A percentile compares a stretch with the other conserved stretches of the same genome.
These are phyloP conservation scores for Zootoca vivipara DNA, from an alignment of 2,113 vertebrate species.

Conservation along the genomic window DNA sequence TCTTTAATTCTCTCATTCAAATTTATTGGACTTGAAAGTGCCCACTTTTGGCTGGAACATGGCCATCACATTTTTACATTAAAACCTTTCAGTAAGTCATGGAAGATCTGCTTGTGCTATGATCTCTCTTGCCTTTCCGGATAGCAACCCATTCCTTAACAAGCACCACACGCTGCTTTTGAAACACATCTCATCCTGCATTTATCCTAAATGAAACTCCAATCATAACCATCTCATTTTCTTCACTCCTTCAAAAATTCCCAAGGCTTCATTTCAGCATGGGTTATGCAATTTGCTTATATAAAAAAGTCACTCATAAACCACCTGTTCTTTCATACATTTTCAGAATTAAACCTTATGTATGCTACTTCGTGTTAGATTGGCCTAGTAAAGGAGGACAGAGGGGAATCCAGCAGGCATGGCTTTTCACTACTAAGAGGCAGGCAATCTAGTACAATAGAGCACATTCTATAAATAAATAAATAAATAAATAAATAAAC, in stretches of 20 bases:
- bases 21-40: neutral
- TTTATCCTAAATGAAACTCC: neutral
- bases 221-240: neutral
- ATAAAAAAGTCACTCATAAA: neutral
- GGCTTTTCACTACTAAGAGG: neutral
- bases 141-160: neutral
- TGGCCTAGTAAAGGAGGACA: neutral
- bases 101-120: neutral
- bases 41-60: too few species aligned
- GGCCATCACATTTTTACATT: neutral
- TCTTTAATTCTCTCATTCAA: neutral
- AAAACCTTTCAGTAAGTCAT: neutral
- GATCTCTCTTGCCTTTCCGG: neutral
- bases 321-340: neutral
- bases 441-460: neutral
- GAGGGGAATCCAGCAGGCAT: neutral
- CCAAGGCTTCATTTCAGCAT: neutral
- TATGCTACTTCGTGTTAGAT: too few species aligned
- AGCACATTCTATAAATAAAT: neutral
- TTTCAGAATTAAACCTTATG: neutral
- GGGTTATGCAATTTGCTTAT: neutral
- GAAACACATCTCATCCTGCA: neutral
- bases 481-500: too few species aligned
- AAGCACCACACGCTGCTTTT: neutral
- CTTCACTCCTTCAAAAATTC: neutral